Evolutionary conservation across 2,888 invertebrate genomes (phyloP).

Genomic region (Elegia similella): DNA sequence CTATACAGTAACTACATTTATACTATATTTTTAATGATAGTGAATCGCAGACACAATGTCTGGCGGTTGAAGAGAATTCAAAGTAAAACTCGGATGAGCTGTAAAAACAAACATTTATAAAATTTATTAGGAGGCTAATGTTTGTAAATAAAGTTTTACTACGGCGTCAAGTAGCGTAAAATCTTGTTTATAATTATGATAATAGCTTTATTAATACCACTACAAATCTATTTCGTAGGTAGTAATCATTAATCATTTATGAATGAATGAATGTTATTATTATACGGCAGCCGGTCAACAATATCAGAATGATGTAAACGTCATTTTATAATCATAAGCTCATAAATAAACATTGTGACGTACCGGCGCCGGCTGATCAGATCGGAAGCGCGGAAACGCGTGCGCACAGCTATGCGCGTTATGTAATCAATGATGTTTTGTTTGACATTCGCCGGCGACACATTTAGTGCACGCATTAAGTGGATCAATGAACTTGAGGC

Average conservation of each 20-base stretch:
- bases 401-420: conserved; percentile 54
- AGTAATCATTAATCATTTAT: conserved; percentile 74
- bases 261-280: conserved; percentile 76
- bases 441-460: conserved; percentile 79
- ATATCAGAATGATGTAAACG: conserved; percentile 75
- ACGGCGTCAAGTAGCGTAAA: conserved; percentile 69
- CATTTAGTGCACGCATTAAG: conserved; percentile 77
- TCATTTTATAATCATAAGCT: conserved; percentile 80
- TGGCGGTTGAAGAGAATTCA: background rate
- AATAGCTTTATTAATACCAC: conserved; percentile 71
- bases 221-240: conserved; percentile 77
- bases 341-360: conserved; percentile 79
- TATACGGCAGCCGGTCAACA: conserved; percentile 71
- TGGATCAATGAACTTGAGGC: conserved; percentile 81
- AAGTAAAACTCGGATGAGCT: background rate
- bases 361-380: conserved; percentile 35
- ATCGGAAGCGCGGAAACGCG: conserved; percentile 43
- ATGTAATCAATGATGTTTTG: conserved; percentile 78
- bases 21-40: background rate
- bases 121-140: conserved; percentile 40
- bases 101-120: conserved; percentile 25
- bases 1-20: background rate
- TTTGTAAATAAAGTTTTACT: conserved; percentile 68
- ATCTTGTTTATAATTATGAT: conserved; percentile 79
- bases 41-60: conserved; percentile 6